Percentiles rank a stretch among this genome's conserved stretches.
Evolutionary conservation across 2,888 invertebrate species (phyloP).

Genomic region (Phytoseiulus persimilis): DNA sequence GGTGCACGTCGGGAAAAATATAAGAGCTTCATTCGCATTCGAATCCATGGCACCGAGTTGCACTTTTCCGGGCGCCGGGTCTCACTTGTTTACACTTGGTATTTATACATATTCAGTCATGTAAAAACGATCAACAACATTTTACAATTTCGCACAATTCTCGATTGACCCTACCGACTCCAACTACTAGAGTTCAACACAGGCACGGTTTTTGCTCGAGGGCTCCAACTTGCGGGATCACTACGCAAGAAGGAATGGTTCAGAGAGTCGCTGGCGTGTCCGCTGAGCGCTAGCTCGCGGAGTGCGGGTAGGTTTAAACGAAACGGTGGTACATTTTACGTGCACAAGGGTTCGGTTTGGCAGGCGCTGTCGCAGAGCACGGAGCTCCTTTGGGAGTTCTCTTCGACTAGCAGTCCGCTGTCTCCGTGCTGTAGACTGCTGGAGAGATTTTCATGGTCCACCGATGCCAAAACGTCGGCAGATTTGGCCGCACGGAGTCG

Average conservation of each 20-base stretch:
- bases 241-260: background rate
- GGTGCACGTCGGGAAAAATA: background rate
- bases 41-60: background rate
- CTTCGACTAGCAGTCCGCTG: conserved; percentile 32
- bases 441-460: background rate
- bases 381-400: conserved; percentile 37
- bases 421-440: conserved; percentile 34
- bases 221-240: background rate
- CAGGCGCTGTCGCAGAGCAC: conserved; percentile 39
- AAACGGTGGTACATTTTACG: background rate
- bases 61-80: background rate
- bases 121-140: background rate
- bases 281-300: background rate
- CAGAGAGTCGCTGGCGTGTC: background rate
- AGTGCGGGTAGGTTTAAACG: background rate
- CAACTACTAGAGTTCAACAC: background rate
- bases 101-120: background rate
- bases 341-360: conserved; percentile 35
- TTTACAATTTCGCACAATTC: background rate
- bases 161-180: background rate
- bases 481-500: conserved; percentile 33
- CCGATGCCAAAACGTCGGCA: conserved; percentile 13
- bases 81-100: background rate
- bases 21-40: background rate
- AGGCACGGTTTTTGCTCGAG: background rate